phyloP scores from a whole-genome alignment of 2,113 vertebrate species.

The Ailurus styani region DNA sequence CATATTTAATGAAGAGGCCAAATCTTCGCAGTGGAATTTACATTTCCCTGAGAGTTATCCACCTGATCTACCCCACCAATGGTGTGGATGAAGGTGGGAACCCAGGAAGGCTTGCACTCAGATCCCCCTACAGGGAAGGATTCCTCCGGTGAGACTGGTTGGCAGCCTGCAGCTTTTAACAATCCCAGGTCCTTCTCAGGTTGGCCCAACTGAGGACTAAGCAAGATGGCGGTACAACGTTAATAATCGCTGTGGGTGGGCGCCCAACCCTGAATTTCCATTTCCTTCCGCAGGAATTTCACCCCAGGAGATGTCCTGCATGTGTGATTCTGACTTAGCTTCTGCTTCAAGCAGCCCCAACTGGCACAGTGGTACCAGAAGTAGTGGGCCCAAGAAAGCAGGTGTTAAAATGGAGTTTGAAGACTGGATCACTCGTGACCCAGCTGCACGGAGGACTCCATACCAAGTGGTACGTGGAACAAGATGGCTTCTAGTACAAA shows the following conservation, averaged over 20 bases:
- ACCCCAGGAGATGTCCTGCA: background rate
- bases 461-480: no score
- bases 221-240: accelerated
- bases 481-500: background rate
- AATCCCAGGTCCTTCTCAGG: background rate
- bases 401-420: background rate
- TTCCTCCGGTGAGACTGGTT: no score
- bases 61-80: background rate
- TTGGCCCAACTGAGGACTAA: background rate
- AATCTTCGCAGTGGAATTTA: background rate
- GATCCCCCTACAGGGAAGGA: background rate
- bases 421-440: background rate
- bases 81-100: background rate
- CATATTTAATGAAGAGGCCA: background rate
- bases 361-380: background rate
- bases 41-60: background rate
- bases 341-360: background rate
- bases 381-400: background rate
- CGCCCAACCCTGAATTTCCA: background rate
- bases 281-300: background rate
- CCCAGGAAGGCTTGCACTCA: accelerated
- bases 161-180: no score
- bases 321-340: background rate
- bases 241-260: no score
- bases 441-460: background rate